These are phyloP conservation scores for Thysanoteuthis rhombus DNA, from an alignment of 2,888 invertebrate species.

Conservation along the genomic window DNA sequence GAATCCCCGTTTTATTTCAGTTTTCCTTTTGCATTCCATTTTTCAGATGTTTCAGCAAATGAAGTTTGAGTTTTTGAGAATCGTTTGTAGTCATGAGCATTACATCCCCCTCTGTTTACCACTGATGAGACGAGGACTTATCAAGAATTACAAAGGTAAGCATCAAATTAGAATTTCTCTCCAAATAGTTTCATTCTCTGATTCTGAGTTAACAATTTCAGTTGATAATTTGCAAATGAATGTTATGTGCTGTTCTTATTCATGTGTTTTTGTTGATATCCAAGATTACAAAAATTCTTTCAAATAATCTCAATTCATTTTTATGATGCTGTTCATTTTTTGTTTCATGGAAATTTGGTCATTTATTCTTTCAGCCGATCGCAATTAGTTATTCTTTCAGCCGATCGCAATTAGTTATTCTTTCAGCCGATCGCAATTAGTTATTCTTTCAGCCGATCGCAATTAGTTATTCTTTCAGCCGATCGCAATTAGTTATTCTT, in stretches of 20 bases:
- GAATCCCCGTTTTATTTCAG: too few species aligned
- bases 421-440: too few species aligned
- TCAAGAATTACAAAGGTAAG: conserved; percentile 68
- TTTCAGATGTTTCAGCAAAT: conserved; percentile 83
- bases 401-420: not conserved
- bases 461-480: too few species aligned
- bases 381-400: not conserved
- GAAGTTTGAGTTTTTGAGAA: conserved; percentile 90
- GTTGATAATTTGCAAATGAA: not conserved
- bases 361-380: too few species aligned
- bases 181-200: not conserved
- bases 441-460: not conserved
- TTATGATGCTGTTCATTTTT: not conserved
- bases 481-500: not conserved
- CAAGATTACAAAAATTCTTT: too few species aligned
- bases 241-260: not conserved
- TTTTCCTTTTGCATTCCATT: not conserved
- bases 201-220: not conserved
- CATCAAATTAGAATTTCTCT: not conserved
- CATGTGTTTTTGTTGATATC: too few species aligned
- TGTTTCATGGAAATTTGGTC: not conserved
- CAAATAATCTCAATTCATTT: not conserved
- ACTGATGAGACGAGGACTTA: conserved; percentile 64
- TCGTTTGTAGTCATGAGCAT: conserved; percentile 93
- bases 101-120: conserved; percentile 93